phyloP scores from a whole-genome alignment of 1,140 invertebrate species.

The Antheraea pernyi region DNA sequence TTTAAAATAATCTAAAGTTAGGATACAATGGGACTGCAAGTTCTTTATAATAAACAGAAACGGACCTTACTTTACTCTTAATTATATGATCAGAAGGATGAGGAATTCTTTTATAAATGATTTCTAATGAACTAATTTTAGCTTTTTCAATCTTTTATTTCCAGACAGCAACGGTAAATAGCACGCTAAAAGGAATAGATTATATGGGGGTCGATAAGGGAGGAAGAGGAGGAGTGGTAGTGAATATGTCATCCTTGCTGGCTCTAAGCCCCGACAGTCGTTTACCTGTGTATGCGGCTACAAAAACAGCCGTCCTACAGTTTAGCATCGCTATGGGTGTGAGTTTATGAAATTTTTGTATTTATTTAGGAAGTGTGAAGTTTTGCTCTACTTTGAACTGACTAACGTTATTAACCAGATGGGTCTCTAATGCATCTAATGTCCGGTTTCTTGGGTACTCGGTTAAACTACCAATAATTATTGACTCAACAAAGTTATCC shows the following conservation, averaged over 20 bases:
- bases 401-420: too few species aligned
- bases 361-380: neutral
- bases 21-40: too few species aligned
- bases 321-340: constrained; percentile 78
- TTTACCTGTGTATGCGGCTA: constrained; percentile 79
- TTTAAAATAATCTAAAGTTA: too few species aligned
- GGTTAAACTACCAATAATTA: too few species aligned
- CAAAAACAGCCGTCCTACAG: constrained; percentile 80
- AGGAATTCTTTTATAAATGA: neutral
- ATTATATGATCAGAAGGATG: too few species aligned
- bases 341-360: constrained; percentile 48
- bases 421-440: too few species aligned
- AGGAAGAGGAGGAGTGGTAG: constrained; percentile 66
- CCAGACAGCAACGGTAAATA: constrained; percentile 56
- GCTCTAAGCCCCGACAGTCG: constrained; percentile 74
- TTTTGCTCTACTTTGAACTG: too few species aligned
- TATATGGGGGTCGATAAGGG: constrained; percentile 76
- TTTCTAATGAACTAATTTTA: neutral
- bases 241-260: constrained; percentile 76
- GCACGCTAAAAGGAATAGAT: constrained; percentile 75
- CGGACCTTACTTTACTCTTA: too few species aligned
- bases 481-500: too few species aligned
- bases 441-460: too few species aligned
- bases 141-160: neutral
- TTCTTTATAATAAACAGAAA: too few species aligned